These are phyloP conservation scores for Sinotaia quadrata DNA, from an alignment of 2,888 invertebrate species.

Conservation along the genomic window DNA sequence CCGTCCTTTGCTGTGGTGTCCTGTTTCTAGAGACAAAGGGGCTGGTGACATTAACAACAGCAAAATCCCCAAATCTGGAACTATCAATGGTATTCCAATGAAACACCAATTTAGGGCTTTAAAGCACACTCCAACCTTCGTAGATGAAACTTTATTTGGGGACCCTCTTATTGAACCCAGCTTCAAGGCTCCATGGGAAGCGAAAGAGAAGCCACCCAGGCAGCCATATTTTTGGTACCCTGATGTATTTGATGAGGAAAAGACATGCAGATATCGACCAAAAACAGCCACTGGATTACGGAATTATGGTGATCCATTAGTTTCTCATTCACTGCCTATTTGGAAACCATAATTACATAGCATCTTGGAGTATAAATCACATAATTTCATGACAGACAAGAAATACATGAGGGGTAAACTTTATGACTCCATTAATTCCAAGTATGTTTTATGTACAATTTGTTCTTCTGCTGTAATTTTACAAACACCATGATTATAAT, in stretches of 20 bases:
- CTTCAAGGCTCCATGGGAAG: slow-evolving; percentile 66
- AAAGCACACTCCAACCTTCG: slow-evolving; percentile 59
- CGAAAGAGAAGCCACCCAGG: slow-evolving; percentile 39
- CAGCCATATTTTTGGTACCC: slow-evolving; percentile 34
- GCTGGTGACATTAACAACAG: neutral
- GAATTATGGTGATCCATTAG: slow-evolving; percentile 27
- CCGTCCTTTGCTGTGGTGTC: slow-evolving; percentile 55
- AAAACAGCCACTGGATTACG: slow-evolving; percentile 44
- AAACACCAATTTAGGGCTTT: slow-evolving; percentile 46
- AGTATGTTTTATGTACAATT: no score
- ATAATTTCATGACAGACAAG: no score
- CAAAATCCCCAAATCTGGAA: neutral
- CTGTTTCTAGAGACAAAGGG: slow-evolving; percentile 22
- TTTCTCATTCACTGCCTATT: slow-evolving; percentile 28
- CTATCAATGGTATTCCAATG: slow-evolving; percentile 24
- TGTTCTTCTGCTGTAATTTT: no score
- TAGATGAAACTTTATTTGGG: slow-evolving; percentile 65
- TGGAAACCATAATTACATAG: slow-evolving; percentile 45
- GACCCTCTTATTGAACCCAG: slow-evolving; percentile 51
- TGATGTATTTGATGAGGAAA: slow-evolving; percentile 1
- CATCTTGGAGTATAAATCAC: no score
- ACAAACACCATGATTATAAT: no score
- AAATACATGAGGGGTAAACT: no score
- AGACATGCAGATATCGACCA: slow-evolving; percentile 7
- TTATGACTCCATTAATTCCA: no score